Evolutionary conservation across 1,140 invertebrate genomes (phyloP).

Genomic region (Spodoptera frugiperda): DNA sequence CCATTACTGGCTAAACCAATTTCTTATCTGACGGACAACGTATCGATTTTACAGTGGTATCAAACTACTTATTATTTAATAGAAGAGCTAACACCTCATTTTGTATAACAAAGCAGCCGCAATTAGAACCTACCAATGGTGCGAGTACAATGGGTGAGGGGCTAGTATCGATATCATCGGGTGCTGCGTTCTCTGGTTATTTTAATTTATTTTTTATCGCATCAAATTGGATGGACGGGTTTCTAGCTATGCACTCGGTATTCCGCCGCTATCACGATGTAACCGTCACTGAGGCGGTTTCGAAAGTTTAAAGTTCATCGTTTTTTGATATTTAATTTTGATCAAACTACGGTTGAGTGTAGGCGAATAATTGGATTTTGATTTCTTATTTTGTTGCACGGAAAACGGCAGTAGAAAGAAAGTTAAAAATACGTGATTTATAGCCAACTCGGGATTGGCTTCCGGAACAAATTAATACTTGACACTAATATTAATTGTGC

Average conservation of each 20-base stretch:
- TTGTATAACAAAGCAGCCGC: constrained; percentile 83
- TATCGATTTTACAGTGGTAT: constrained; percentile 68
- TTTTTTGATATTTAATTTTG: constrained; percentile 69
- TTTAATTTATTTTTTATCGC: constrained; percentile 85
- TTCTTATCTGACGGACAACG: constrained; percentile 67
- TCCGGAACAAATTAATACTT: constrained; percentile 6
- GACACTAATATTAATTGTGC: background rate
- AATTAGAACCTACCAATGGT: constrained; percentile 81
- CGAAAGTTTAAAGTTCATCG: constrained; percentile 77
- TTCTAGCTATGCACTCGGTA: constrained; percentile 71
- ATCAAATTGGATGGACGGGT: constrained; percentile 79
- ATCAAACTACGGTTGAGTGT: constrained; percentile 43
- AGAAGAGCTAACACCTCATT: constrained; percentile 85
- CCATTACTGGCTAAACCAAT: constrained; percentile 62
- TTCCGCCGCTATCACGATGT: constrained; percentile 61
- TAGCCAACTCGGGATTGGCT: background rate
- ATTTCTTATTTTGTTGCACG: constrained; percentile 23
- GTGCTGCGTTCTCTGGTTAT: constrained; percentile 66
- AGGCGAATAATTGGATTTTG: constrained; percentile 40
- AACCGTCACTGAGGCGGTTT: constrained; percentile 50
- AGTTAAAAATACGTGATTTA: constrained; percentile 14
- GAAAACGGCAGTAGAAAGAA: background rate
- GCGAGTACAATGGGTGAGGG: constrained; percentile 74
- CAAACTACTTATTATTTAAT: constrained; percentile 84
- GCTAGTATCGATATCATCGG: constrained; percentile 81